Conservation (phyloP, 2,888 invertebrate species). For the Pycnomerus fuliginosus region DNA sequence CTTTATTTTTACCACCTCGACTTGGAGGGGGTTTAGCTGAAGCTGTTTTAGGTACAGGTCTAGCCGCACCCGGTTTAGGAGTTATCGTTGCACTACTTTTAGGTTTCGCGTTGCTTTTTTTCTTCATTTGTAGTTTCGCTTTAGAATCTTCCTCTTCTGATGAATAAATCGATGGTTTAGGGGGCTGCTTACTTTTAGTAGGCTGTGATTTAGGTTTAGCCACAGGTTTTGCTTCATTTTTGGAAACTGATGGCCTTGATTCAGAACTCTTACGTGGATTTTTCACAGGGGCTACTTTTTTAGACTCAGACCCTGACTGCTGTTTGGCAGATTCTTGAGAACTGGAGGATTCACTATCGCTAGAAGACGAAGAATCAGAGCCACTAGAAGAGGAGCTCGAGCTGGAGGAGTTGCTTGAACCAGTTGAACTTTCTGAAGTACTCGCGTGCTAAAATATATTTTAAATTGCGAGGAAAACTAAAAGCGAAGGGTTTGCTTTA, state of each 20-base stretch:
- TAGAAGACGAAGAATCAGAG: conserved; percentile 69
- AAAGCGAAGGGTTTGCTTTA: conserved; percentile 12
- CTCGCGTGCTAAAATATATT: conserved; percentile 49
- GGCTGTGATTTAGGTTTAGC: conserved; percentile 13
- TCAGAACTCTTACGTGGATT: conserved; percentile 46
- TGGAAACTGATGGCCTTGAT: conserved; percentile 17
- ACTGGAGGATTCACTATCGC: conserved; percentile 70
- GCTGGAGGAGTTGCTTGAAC: conserved; percentile 64
- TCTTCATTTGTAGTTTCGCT: conserved; percentile 52
- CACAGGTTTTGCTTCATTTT: conserved; percentile 29
- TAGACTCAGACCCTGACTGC: conserved; percentile 39
- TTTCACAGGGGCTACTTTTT: conserved; percentile 46
- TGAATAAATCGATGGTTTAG: conserved; percentile 33
- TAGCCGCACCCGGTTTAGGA: conserved; percentile 57
- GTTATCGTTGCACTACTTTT: conserved; percentile 65
- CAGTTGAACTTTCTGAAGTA: conserved; percentile 64
- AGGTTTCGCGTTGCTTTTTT: conserved; percentile 60
- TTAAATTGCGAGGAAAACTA: conserved; percentile 6
- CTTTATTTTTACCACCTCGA: conserved; percentile 22
- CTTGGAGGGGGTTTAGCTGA: conserved; percentile 17
- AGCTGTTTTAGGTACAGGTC: conserved; percentile 12
- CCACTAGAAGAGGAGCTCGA: conserved; percentile 70
- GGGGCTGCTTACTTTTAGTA: conserved; percentile 26
- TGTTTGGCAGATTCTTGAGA: conserved; percentile 52
- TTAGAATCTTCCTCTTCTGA: conserved; percentile 47